Base-by-base conservation (phyloP, 2,797 vertebrate species). In the Podargus strigoides region DNA sequence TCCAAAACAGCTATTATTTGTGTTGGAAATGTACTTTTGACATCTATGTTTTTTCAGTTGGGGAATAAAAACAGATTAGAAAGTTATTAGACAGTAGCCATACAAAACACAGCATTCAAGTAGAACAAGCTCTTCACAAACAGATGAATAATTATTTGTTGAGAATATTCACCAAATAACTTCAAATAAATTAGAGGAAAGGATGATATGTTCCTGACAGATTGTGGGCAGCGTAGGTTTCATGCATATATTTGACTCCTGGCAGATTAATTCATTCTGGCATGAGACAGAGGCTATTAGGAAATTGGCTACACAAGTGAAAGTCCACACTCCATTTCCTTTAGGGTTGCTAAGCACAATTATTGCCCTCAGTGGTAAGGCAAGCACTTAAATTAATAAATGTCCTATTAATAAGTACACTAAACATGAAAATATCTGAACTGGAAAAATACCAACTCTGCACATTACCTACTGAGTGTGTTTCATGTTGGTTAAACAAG, bases 331-430 rank as follows among this genome's bases (percentile, higher is more conserved):
- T 96, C 82, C 81, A 85, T 94, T 95, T 95, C 90, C 75, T 95
- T 89, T 55, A 75, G 60, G 84, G 94, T 89, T 95, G 86, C 94
- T 89, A 92, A 87, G 93, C 78, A 44, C 68, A 77, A 39, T 91
- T 93, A 91, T 75, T 96, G 58, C 75, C 47, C 86, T 97, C 85
- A 66, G 73, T 92, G 84, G 72, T 94, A 73, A 77, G 32, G 64
- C 76, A 92, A 93, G 84, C 85, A 87, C 66, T 90, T 94, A 88
- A 91, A 91, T 91, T 85, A 93, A 91, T 93, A 94, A 93, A 94
- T 95, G 77, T 78, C 77, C 89, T 83, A 60, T 91, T 87, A 96
- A 95, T 90, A 69, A 94, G 87, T 77, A 89, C 84, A 83, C 70
- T 92, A 94, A 95, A 96, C 53, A 94, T 9, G 13, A 85, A 88